Percentiles rank a stretch among this genome's conserved stretches.
Conservation (phyloP, 2,113 vertebrate genomes). For the Xenopus laevis region DNA sequence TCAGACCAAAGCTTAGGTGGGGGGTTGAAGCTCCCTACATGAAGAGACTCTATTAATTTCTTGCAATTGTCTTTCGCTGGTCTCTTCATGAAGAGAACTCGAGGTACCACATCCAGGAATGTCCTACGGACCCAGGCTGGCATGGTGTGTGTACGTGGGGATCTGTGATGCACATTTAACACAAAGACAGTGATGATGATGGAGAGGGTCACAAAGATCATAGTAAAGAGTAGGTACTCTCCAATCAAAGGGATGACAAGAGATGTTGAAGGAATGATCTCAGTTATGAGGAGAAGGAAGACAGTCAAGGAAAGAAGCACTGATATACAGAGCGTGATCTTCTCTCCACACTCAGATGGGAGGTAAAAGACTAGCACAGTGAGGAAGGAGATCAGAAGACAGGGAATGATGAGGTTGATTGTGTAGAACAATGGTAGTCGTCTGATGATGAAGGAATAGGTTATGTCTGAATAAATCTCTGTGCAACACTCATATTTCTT, state of each 20-base stretch:
- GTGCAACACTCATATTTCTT: conserved; percentile 96
- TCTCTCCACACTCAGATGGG: conserved; percentile 90
- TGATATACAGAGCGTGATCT: conserved; percentile 93
- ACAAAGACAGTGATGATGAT: conserved; percentile 94
- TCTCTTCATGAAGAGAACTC: conserved; percentile 90
- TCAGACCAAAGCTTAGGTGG: conserved; percentile 67
- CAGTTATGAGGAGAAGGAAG: conserved; percentile 94
- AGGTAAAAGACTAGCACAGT: conserved; percentile 93
- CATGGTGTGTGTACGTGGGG: conserved; percentile 86
- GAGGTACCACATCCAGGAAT: conserved; percentile 84
- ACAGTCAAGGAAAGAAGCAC: conserved; percentile 91
- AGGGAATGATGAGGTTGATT: conserved; percentile 91
- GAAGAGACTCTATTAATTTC: conserved; percentile 87
- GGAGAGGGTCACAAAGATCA: conserved; percentile 93
- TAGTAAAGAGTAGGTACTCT: conserved; percentile 96
- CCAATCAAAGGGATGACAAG: conserved; percentile 93
- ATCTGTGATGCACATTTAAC: conserved; percentile 92
- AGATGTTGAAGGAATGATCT: conserved; percentile 94
- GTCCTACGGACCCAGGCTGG: conserved; percentile 86
- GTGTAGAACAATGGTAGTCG: conserved; percentile 94
- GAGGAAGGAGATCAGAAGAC: conserved; percentile 90
- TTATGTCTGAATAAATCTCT: conserved; percentile 94
- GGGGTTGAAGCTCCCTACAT: conserved; percentile 57
- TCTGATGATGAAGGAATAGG: conserved; percentile 91
- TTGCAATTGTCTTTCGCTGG: conserved; percentile 83